Percentiles rank a stretch among this genome's conserved stretches.
phyloP scores from a whole-genome alignment of 2,797 vertebrate genomes.

The Danio albolineatus region DNA sequence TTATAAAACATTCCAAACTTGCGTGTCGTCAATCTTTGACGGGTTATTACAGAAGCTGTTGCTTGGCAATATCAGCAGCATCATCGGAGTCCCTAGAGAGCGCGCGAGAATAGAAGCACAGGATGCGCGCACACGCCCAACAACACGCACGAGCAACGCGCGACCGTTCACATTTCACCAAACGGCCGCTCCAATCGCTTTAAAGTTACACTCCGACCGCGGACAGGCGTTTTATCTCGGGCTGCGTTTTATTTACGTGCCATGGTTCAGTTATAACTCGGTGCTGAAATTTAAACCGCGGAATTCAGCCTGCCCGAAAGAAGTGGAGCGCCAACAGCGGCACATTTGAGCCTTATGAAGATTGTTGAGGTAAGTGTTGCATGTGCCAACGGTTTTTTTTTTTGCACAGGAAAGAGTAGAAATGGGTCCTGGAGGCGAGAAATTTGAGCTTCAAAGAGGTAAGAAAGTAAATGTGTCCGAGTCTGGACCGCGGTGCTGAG shows the following conservation, averaged over 20 bases:
- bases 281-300: constrained; percentile 18
- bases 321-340: constrained; percentile 21
- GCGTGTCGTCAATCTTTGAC: constrained; percentile 33
- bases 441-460: constrained; percentile 18
- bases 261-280: constrained; percentile 48
- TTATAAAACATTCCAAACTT: constrained; percentile 26
- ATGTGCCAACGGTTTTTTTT: background rate
- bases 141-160: constrained; percentile 16
- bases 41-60: constrained; percentile 52
- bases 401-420: background rate
- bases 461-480: constrained; percentile 9
- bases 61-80: constrained; percentile 61
- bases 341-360: constrained; percentile 55
- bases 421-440: background rate
- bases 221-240: background rate
- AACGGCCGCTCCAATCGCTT: background rate
- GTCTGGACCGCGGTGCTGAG: background rate
- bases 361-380: constrained; percentile 54
- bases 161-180: background rate
- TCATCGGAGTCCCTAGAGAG: constrained; percentile 55
- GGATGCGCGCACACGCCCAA: constrained; percentile 50
- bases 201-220: constrained; percentile 39
- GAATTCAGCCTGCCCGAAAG: background rate
- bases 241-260: constrained; percentile 5
- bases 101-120: constrained; percentile 56